Conservation (phyloP, 2,113 vertebrate genomes). For the Illadopsis cleaveri region DNA sequence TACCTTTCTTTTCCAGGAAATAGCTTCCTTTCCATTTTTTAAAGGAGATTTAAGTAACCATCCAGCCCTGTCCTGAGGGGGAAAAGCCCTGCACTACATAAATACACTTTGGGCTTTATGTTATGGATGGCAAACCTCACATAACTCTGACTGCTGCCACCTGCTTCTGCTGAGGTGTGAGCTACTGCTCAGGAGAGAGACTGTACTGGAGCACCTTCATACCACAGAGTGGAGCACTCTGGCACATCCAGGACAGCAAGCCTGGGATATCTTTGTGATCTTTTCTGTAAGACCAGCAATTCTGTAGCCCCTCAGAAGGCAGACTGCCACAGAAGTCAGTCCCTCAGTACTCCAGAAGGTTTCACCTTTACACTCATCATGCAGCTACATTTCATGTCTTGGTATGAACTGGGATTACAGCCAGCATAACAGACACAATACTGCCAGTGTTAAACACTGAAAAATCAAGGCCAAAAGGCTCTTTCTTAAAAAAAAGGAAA, state of each 20-base stretch:
- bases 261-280: neutral
- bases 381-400: neutral
- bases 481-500: neutral
- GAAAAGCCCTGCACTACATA: neutral
- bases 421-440: neutral
- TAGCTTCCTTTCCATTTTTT: neutral
- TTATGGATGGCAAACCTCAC: neutral
- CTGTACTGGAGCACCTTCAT: rapidly evolving
- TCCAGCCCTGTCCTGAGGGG: neutral
- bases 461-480: neutral
- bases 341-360: neutral
- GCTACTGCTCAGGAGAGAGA: neutral
- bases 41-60: neutral
- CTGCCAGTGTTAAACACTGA: neutral
- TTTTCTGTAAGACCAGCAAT: neutral
- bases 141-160: neutral
- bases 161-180: neutral
- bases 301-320: neutral
- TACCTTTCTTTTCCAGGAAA: neutral
- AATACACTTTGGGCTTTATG: neutral
- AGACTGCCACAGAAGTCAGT: neutral
- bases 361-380: neutral
- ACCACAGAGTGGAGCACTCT: neutral
- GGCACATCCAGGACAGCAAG: neutral
- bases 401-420: neutral